phyloP scores from a whole-genome alignment of 2,113 vertebrate species.

The Beaufortia kweichowensis region DNA sequence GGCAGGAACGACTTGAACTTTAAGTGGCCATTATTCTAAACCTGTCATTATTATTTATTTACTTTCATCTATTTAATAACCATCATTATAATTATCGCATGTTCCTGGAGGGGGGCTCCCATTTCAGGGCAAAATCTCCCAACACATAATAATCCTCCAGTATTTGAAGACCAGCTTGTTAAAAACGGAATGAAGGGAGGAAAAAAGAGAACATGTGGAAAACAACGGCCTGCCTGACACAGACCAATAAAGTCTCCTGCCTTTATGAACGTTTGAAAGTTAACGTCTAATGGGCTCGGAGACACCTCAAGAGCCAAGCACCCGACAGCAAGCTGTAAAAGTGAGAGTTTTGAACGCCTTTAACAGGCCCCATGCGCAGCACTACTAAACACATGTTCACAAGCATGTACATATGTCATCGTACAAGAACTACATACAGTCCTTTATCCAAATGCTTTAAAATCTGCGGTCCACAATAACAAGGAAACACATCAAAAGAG shows the following conservation, averaged over 20 bases:
- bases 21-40: conserved; percentile 38
- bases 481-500: conserved; percentile 24
- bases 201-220: conserved; percentile 42
- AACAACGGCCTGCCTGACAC: conserved; percentile 44
- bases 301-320: conserved; percentile 47
- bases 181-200: conserved; percentile 27
- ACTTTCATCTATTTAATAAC: conserved; percentile 43
- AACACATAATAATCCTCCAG: conserved; percentile 46
- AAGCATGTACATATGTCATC: neutral
- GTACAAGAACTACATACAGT: neutral
- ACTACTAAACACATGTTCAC: neutral
- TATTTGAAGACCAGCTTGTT: conserved; percentile 49
- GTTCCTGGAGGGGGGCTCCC: conserved; percentile 24
- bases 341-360: conserved; percentile 29
- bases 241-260: conserved; percentile 50
- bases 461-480: conserved; percentile 2
- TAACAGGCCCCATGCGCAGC: neutral
- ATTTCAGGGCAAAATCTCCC: conserved; percentile 42
- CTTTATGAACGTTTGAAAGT: conserved; percentile 48
- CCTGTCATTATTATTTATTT: conserved; percentile 35
- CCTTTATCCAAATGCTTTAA: conserved; percentile 4
- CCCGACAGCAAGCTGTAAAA: conserved; percentile 38
- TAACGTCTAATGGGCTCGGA: conserved; percentile 40
- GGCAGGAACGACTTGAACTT: conserved; percentile 7
- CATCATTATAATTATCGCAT: conserved; percentile 36